Conservation (phyloP, 2,113 vertebrate species). For the Grammomys surdaster region DNA sequence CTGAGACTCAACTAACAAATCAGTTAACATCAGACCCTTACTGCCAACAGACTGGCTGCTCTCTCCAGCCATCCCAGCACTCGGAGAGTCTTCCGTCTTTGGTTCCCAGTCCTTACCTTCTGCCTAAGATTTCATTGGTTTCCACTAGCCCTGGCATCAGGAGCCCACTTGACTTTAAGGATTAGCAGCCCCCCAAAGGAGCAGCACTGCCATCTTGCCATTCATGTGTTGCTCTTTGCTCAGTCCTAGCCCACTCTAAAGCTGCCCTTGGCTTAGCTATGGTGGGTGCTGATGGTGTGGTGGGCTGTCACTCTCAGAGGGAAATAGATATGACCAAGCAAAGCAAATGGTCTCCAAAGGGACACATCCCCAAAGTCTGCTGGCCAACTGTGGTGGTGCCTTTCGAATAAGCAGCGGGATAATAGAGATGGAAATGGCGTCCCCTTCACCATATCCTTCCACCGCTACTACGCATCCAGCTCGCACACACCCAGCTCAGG, state of each 20-base stretch:
- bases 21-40: constrained; percentile 23
- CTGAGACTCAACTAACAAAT: constrained; percentile 68
- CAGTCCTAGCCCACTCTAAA: constrained; percentile 3
- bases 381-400: background rate
- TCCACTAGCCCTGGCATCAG: background rate
- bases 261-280: constrained; percentile 22
- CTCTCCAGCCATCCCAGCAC: background rate
- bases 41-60: background rate
- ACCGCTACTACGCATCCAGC: background rate
- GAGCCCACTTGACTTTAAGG: background rate
- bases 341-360: constrained; percentile 68
- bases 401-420: background rate
- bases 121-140: background rate
- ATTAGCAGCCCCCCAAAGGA: constrained; percentile 29
- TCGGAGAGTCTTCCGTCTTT: accelerated
- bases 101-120: background rate
- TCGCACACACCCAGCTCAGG: background rate
- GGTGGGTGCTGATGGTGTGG: background rate
- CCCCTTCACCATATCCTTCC: background rate
- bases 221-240: background rate
- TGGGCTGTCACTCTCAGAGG: constrained; percentile 57
- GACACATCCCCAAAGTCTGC: constrained; percentile 51
- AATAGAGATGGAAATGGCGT: constrained; percentile 26
- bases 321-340: background rate
- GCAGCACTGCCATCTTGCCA: background rate